Evolutionary conservation across 2,888 invertebrate genomes (phyloP).

Genomic region (Lacanobia wlatinum): DNA sequence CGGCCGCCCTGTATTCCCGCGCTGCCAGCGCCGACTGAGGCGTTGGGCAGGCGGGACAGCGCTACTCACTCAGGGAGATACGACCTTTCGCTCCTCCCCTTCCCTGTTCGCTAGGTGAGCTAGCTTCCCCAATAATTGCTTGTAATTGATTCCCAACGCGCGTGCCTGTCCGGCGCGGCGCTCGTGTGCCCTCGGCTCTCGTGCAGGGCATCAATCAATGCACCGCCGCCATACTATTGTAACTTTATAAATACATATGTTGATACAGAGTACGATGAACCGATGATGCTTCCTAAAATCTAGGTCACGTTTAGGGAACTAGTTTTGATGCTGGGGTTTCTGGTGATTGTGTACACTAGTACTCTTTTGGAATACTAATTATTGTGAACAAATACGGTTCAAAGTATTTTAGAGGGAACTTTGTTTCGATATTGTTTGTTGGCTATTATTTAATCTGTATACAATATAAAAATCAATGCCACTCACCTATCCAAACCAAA

Average conservation of each 20-base stretch:
- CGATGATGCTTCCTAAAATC: background rate
- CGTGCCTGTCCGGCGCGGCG: conserved; percentile 50
- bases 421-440: background rate
- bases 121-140: conserved; percentile 65
- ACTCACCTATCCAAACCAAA: no score
- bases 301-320: background rate
- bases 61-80: conserved; percentile 42
- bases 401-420: background rate
- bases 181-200: conserved; percentile 39
- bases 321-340: background rate
- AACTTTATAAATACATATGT: background rate
- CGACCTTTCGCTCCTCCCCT: conserved; percentile 64
- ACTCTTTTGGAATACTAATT: background rate
- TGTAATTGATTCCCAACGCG: conserved; percentile 66
- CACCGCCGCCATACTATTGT: conserved; percentile 13
- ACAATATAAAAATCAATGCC: no score
- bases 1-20: conserved; percentile 73
- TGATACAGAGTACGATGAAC: conserved; percentile 19
- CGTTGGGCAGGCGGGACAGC: conserved; percentile 19
- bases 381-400: background rate
- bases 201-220: conserved; percentile 59
- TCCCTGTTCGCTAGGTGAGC: conserved; percentile 50
- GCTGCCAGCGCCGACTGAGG: conserved; percentile 68
- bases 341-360: background rate
- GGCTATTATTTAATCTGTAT: no score